Evolutionary conservation across 2,888 invertebrate genomes (phyloP), one percentile per base, ranked within the genome.

Genomic region (Melanostoma mellinum): DNA sequence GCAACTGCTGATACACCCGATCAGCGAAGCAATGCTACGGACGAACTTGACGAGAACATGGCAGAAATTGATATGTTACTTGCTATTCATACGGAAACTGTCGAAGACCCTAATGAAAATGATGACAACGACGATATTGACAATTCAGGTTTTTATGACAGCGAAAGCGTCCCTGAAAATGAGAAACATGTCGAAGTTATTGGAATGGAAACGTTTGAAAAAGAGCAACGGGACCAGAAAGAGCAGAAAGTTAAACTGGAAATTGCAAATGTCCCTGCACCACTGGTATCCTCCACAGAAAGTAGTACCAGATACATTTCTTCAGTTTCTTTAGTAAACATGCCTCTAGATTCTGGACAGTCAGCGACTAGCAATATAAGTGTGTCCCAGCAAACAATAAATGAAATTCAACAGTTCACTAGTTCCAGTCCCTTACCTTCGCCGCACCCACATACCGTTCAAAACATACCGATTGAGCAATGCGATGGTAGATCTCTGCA

Each of bases 1-100:
- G 3, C 4, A 35, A 40, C n/a, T 42, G n/a, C 6, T 1, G 6
- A 30, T 0, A 30, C 40, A 2, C 30, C 20, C 3, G 69, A 77
- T 6, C 61, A 6, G 8, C 50, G 48, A 3, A 36, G 42, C 20
- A 63, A 38, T n/a, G 36, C 55, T 6, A 50, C 33, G 6, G 75
- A 75, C 40, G 86, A 85, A 32, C 53, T 86, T 6, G 84, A 81
- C 20, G 86, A 86, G 38, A 86, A 86, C 38, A 86, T 86, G 85
- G 84, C 85, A 5, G 86, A 86, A 53, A 86, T 86, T 44, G 86
- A 79, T 53, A 81, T 81, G 71, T 55, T 86, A 40, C 46, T 86
- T 0, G 69, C 75, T 0, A 75, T 68, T 3, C 67, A 79, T 38
- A 71, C 80, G 3, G 72, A 80, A 5, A n/a, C 52, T 0, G 58